Conservation (phyloP, 2,888 invertebrate species). For the Oxycera nigricornis region DNA sequence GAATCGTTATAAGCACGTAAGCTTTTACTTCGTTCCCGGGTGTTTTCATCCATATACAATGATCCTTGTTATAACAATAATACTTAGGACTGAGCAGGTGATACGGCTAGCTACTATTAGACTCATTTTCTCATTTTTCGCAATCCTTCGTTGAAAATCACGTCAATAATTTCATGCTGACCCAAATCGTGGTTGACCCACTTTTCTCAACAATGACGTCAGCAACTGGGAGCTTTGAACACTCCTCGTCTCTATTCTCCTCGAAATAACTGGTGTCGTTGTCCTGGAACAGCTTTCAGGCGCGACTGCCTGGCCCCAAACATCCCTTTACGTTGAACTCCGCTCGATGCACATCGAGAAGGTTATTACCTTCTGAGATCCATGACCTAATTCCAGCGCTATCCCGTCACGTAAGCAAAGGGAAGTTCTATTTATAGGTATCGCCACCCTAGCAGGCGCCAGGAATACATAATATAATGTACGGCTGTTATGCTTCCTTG, state of each 20-base stretch:
- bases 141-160: no score
- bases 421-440: constrained; percentile 48
- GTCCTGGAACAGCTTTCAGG: constrained; percentile 59
- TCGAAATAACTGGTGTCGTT: constrained; percentile 42
- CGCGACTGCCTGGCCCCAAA: no score
- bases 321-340: no score
- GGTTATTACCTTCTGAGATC: constrained; percentile 50
- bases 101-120: no score
- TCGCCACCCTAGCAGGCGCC: neutral
- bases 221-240: constrained; percentile 33
- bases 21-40: no score
- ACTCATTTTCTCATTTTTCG: no score
- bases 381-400: constrained; percentile 42
- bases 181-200: constrained; percentile 42
- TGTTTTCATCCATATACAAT: no score
- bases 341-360: constrained; percentile 51
- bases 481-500: neutral
- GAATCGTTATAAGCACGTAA: no score
- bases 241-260: constrained; percentile 14
- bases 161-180: constrained; percentile 30
- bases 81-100: no score
- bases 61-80: no score
- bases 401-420: neutral
- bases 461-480: constrained; percentile 3
- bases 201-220: constrained; percentile 42